These are phyloP conservation scores for Drosophila yakuba DNA, from an alignment of 1,140 invertebrate species.

Conservation along the genomic window DNA sequence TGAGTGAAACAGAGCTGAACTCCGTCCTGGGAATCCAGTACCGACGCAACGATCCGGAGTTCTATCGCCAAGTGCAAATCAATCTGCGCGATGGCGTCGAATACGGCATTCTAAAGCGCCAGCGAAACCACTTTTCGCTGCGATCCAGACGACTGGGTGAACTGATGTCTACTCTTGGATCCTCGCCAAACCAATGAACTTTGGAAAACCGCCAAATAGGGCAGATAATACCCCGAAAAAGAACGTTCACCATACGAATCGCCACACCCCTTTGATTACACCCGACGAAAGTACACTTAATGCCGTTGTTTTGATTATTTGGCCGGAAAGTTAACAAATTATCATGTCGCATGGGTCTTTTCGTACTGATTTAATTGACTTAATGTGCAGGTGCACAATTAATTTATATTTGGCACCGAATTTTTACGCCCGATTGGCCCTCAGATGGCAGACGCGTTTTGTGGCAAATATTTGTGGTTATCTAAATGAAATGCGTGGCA, in stretches of 20 bases:
- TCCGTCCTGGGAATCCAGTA: conserved; percentile 4
- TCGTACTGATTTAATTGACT: not conserved
- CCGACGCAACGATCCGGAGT: conserved; percentile 47
- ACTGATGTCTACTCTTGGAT: conserved; percentile 26
- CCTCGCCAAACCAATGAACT: not conserved
- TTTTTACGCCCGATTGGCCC: conserved; percentile 55
- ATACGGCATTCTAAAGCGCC: conserved; percentile 55
- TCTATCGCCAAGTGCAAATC: conserved; percentile 46
- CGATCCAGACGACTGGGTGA: conserved; percentile 20
- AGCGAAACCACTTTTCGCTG: conserved; percentile 16
- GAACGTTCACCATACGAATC: too few species aligned
- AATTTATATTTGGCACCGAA: conserved; percentile 35
- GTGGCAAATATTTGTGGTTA: conserved; percentile 81
- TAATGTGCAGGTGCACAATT: conserved; percentile 13
- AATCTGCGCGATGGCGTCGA: conserved; percentile 43
- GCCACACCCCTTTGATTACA: too few species aligned
- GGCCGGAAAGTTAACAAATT: too few species aligned
- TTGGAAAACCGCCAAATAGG: not conserved
- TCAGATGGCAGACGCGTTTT: conserved; percentile 31
- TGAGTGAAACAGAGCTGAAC: conserved; percentile 41
- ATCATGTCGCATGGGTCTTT: not conserved
- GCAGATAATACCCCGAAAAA: too few species aligned
- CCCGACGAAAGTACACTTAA: too few species aligned
- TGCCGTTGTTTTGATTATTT: too few species aligned
- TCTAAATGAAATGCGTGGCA: conserved; percentile 78